phyloP scores from a whole-genome alignment of 2,797 vertebrate species.

The Apodemus agrarius region DNA sequence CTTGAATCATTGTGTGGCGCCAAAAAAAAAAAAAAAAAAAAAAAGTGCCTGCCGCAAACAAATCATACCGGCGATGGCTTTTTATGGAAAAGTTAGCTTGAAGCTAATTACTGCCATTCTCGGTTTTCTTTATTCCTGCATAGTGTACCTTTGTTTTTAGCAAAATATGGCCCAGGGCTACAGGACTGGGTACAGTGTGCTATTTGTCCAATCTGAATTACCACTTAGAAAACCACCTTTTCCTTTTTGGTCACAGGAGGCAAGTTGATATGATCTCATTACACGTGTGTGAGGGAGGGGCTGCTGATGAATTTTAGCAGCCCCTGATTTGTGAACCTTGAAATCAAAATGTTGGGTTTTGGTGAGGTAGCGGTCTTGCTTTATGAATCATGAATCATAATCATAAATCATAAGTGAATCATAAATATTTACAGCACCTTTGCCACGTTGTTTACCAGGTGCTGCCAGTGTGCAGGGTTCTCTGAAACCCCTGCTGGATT shows the following conservation, averaged over 20 bases:
- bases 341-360: conserved; percentile 54
- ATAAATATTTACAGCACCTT: conserved; percentile 51
- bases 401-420: background rate
- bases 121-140: conserved; percentile 73
- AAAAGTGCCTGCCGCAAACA: conserved; percentile 44
- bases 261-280: background rate
- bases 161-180: conserved; percentile 69
- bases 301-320: conserved; percentile 52
- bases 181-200: conserved; percentile 58
- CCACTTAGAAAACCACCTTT: conserved; percentile 24
- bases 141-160: conserved; percentile 80
- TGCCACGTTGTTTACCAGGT: conserved; percentile 64
- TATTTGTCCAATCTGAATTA: conserved; percentile 49
- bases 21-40: background rate
- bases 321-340: conserved; percentile 67
- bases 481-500: background rate
- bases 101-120: conserved; percentile 78
- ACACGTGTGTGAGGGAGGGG: background rate
- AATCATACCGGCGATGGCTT: conserved; percentile 41
- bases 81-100: conserved; percentile 73
- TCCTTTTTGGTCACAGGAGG: conserved; percentile 15
- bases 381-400: conserved; percentile 18
- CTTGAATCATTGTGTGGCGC: conserved; percentile 63
- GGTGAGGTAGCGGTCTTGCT: conserved; percentile 62
- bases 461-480: background rate